Evolutionary conservation across 2,113 vertebrate genomes (phyloP).

Genomic region (Odocoileus hemionus): DNA sequence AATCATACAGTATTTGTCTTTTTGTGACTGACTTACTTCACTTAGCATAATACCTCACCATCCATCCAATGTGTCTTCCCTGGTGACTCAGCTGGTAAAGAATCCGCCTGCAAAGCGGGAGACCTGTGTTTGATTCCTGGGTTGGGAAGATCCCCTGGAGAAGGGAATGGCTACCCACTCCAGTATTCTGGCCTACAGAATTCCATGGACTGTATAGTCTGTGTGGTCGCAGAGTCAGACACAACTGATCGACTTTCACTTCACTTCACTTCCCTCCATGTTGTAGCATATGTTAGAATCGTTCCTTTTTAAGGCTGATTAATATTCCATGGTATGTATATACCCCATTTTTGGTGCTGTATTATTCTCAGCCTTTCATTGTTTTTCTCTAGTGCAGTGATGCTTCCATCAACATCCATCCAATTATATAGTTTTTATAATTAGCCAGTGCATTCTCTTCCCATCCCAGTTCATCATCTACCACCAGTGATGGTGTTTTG

Average conservation of each 20-base stretch:
- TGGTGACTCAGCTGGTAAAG: not conserved
- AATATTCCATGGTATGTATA: not conserved
- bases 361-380: not conserved
- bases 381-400: not conserved
- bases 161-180: not conserved
- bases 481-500: not conserved
- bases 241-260: not conserved
- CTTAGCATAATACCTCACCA: not conserved
- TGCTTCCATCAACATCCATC: not conserved
- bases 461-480: not conserved
- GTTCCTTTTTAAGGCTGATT: not conserved
- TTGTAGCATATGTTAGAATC: not conserved
- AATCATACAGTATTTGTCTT: not conserved
- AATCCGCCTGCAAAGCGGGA: not conserved
- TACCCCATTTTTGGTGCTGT: not conserved
- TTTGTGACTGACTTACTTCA: not conserved
- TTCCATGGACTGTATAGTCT: not conserved
- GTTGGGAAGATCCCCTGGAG: not conserved
- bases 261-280: not conserved
- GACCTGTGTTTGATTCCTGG: not conserved
- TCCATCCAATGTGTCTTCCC: not conserved
- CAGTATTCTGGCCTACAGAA: not conserved
- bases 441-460: not conserved
- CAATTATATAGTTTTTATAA: not conserved
- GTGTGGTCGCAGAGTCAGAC: fast-evolving